Evolutionary conservation across 2,888 invertebrate genomes (phyloP).

Genomic region (Cremastinae sp.): DNA sequence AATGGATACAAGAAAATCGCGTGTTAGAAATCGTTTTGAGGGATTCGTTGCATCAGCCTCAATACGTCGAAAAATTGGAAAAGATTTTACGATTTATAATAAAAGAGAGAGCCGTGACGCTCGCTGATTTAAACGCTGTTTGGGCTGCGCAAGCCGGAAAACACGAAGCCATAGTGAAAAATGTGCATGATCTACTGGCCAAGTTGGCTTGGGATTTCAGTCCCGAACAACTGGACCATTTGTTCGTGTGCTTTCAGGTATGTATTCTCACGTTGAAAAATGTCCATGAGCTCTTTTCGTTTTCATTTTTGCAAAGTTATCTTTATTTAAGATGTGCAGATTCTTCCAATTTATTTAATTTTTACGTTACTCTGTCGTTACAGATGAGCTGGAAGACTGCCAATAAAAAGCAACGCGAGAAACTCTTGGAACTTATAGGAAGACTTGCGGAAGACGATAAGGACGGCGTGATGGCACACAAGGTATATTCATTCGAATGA

Average conservation of each 20-base stretch:
- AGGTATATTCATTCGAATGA: conserved; percentile 82
- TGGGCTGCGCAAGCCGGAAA: conserved; percentile 99
- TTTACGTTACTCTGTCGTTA: conserved; percentile 64
- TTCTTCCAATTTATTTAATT: conserved; percentile 11
- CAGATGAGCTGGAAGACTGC: conserved; percentile 97
- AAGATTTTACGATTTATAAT: conserved; percentile 98
- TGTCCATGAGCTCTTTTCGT: neutral
- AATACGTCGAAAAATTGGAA: conserved; percentile 98
- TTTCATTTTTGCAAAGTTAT: neutral
- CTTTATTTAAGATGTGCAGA: conserved; percentile 21
- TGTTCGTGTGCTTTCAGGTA: conserved; percentile 98
- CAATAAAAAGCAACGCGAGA: conserved; percentile 97
- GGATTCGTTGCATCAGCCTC: conserved; percentile 98
- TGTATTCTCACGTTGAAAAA: conserved; percentile 48
- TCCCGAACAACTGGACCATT: conserved; percentile 97
- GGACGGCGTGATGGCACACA: conserved; percentile 99
- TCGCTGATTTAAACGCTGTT: conserved; percentile 95
- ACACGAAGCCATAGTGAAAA: conserved; percentile 99
- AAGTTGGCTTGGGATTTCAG: conserved; percentile 99
- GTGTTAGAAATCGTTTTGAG: conserved; percentile 96
- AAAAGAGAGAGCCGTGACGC: conserved; percentile 93
- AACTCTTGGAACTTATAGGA: conserved; percentile 95
- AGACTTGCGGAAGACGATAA: conserved; percentile 98
- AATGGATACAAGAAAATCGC: conserved; percentile 97
- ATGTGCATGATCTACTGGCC: conserved; percentile 96